These are phyloP conservation scores for Nasonia vitripennis DNA, from an alignment of 1,140 invertebrate genomes.

Conservation along the genomic window DNA sequence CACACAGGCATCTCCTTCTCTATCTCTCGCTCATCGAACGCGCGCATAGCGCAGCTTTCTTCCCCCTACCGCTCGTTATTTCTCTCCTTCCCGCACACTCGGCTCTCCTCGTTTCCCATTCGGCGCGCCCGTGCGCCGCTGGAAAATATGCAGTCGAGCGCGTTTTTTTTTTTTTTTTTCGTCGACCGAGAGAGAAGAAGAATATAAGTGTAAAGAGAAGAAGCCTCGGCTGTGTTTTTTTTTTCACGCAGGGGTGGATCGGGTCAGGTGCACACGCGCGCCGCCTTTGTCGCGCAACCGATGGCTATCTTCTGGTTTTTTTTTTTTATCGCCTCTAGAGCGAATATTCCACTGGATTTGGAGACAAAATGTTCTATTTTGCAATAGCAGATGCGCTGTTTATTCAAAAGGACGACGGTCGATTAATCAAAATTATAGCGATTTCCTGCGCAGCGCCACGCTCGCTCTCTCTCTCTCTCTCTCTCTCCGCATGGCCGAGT, in stretches of 20 bases:
- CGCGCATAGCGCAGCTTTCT: background rate
- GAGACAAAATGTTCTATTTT: background rate
- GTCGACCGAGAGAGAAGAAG: too few species aligned
- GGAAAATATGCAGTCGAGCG: background rate
- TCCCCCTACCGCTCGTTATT: background rate
- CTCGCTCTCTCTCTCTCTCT: too few species aligned
- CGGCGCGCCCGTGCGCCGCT: background rate
- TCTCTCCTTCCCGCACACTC: background rate
- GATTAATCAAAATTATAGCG: conserved; percentile 21
- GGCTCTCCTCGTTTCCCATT: background rate
- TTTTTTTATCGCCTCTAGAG: background rate
- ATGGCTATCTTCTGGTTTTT: background rate
- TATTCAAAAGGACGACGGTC: too few species aligned
- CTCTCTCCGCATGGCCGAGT: too few species aligned
- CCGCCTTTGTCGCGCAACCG: too few species aligned
- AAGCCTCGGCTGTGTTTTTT: background rate
- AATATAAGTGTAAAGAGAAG: background rate
- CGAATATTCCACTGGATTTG: too few species aligned
- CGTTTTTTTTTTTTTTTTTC: background rate
- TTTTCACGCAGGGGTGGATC: background rate
- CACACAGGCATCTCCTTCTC: too few species aligned
- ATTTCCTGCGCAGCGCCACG: background rate
- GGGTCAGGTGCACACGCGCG: background rate
- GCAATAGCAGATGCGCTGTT: background rate
- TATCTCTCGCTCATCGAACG: background rate